Evolutionary conservation across 2,888 invertebrate species (phyloP).

Genomic region (Rhagonycha lutea): DNA sequence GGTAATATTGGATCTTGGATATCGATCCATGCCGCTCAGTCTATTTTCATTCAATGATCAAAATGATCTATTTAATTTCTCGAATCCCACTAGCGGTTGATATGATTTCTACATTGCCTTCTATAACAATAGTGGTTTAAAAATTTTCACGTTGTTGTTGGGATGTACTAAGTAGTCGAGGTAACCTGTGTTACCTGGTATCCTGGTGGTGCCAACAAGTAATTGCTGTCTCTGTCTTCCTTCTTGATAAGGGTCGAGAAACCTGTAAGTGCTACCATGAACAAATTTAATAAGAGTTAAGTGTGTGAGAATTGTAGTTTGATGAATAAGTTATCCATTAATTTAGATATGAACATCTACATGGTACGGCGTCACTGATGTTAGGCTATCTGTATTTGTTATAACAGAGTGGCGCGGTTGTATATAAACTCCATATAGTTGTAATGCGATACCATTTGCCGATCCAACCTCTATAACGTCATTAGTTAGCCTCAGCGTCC

Average conservation of each 20-base stretch:
- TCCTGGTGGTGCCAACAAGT: constrained; percentile 65
- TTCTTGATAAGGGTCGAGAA: constrained; percentile 82
- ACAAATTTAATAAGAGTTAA: constrained; percentile 86
- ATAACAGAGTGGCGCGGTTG: constrained; percentile 95
- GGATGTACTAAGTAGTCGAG: constrained; percentile 53
- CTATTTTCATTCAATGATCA: constrained; percentile 78
- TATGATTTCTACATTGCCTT: constrained; percentile 90
- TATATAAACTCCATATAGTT: constrained; percentile 87
- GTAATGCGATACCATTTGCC: constrained; percentile 78
- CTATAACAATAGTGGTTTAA: constrained; percentile 86
- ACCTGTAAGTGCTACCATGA: constrained; percentile 82
- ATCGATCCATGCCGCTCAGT: constrained; percentile 56
- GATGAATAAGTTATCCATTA: constrained; percentile 88
- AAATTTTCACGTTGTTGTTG: constrained; percentile 71
- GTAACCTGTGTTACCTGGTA: constrained; percentile 70
- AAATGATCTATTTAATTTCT: constrained; percentile 61
- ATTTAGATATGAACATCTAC: constrained; percentile 93
- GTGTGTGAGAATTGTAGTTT: constrained; percentile 89
- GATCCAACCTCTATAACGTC: constrained; percentile 74
- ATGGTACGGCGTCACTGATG: constrained; percentile 90
- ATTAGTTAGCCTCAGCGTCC: constrained; percentile 64
- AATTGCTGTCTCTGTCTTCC: constrained; percentile 77
- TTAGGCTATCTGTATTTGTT: constrained; percentile 87
- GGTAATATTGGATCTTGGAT: constrained; percentile 85
- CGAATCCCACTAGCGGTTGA: constrained; percentile 83